A percentile compares a stretch with the other conserved stretches of the same genome.
Evolutionary conservation across 2,113 vertebrate genomes (phyloP).

Genomic region (Channa argus): DNA sequence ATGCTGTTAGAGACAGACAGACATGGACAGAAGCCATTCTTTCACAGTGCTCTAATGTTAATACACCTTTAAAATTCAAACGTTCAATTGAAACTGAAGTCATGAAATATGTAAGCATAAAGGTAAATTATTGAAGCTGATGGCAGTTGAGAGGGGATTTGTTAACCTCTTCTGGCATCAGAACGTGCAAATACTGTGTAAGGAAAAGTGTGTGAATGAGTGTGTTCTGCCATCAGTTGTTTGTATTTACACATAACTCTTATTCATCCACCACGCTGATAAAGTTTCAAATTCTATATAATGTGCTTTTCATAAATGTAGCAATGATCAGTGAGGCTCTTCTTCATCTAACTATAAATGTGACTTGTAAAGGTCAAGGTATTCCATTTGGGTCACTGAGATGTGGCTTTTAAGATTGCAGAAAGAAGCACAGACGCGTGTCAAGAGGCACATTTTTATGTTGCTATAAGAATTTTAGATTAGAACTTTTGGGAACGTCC

Average conservation of each 20-base stretch:
- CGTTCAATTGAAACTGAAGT: slow-evolving; percentile 48
- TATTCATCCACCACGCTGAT: not conserved
- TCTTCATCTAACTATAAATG: slow-evolving; percentile 11
- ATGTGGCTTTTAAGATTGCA: slow-evolving; percentile 27
- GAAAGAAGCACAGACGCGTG: slow-evolving; percentile 11
- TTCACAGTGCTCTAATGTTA: slow-evolving; percentile 33
- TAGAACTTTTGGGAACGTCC: not conserved
- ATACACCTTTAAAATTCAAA: slow-evolving; percentile 49
- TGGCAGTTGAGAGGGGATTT: slow-evolving; percentile 19
- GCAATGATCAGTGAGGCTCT: slow-evolving; percentile 5
- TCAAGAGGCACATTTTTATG: not conserved
- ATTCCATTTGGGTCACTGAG: slow-evolving; percentile 10
- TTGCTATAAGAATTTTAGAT: slow-evolving; percentile 9
- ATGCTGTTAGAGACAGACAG: not conserved
- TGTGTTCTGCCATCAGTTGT: slow-evolving; percentile 8
- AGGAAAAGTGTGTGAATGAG: not conserved
- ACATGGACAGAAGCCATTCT: not conserved
- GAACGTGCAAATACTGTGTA: slow-evolving; percentile 2
- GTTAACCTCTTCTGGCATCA: slow-evolving; percentile 23
- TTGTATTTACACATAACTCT: not conserved
- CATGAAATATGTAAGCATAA: slow-evolving; percentile 55
- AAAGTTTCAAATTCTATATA: not conserved
- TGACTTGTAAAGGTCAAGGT: slow-evolving; percentile 27
- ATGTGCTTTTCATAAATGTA: not conserved
- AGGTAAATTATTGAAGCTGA: slow-evolving; percentile 61